Conservation (phyloP, 2,113 vertebrate genomes). For the Progne subis region DNA sequence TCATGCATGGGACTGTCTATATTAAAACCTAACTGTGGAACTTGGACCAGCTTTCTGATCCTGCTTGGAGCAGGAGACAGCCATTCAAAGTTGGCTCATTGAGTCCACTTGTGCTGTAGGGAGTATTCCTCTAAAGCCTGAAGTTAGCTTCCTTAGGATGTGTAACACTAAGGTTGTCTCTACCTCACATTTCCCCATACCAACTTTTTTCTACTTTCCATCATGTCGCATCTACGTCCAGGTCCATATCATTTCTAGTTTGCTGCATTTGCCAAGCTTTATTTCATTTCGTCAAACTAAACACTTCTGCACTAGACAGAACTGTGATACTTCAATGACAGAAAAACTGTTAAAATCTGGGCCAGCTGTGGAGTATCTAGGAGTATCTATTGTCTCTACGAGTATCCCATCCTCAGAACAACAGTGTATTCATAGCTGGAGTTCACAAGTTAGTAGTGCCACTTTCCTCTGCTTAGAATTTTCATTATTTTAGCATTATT, state of each 20-base stretch:
- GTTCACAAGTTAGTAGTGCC: background rate
- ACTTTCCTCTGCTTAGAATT: background rate
- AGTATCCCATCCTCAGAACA: background rate
- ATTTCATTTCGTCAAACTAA: background rate
- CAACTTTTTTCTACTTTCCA: background rate
- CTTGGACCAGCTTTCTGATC: background rate
- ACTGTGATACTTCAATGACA: background rate
- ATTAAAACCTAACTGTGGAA: background rate
- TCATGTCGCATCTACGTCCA: background rate
- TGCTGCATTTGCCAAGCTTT: background rate
- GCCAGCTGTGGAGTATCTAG: background rate
- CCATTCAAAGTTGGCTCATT: background rate
- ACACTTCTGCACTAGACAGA: background rate
- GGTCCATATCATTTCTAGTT: background rate
- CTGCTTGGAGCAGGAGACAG: fast-evolving
- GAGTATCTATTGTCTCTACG: no score
- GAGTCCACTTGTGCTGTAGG: background rate
- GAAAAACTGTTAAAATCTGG: background rate
- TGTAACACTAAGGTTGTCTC: background rate
- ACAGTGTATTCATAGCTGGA: background rate
- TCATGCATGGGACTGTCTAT: background rate
- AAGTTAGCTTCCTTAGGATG: background rate
- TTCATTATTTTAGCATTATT: background rate
- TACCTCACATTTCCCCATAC: background rate
- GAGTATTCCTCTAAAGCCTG: background rate